A percentile compares a stretch with the other conserved stretches of the same genome.
These are phyloP conservation scores for Melanotaenia maccullochi DNA, from an alignment of 2,797 vertebrate genomes.

Conservation along the genomic window DNA sequence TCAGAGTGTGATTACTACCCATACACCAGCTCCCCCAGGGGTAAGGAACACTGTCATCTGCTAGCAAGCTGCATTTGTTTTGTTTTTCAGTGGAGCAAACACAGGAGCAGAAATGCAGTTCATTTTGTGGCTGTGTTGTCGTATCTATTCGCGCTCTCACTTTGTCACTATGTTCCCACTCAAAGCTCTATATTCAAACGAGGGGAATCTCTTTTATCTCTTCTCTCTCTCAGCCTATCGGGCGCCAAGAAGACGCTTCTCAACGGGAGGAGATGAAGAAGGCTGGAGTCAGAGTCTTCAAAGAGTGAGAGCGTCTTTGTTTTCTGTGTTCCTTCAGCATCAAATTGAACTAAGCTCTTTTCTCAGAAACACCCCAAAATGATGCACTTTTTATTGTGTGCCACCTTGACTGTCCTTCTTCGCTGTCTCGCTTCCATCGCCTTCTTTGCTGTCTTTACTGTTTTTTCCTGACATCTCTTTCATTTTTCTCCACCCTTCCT, in stretches of 20 bases:
- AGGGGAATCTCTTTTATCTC: constrained; percentile 59
- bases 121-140: constrained; percentile 48
- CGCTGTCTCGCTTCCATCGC: constrained; percentile 17
- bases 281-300: constrained; percentile 92
- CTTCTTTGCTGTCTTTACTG: constrained; percentile 25
- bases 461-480: constrained; percentile 24
- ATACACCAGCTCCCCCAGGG: constrained; percentile 91
- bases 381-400: constrained; percentile 32
- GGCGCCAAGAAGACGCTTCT: constrained; percentile 87
- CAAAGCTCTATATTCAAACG: constrained; percentile 29
- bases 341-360: constrained; percentile 32
- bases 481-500: constrained; percentile 1
- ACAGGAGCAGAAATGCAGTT: constrained; percentile 13
- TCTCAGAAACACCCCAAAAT: constrained; percentile 48
- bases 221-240: constrained; percentile 78
- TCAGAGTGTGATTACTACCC: constrained; percentile 92
- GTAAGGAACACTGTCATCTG: constrained; percentile 68
- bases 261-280: constrained; percentile 92
- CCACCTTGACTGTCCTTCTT: constrained; percentile 2
- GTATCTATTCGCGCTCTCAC: constrained; percentile 33
- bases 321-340: constrained; percentile 45
- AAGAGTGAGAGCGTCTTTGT: constrained; percentile 85
- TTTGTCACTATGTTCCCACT: constrained; percentile 26
- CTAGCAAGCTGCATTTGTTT: background rate
- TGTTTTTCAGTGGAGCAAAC: constrained; percentile 10